phyloP scores from a whole-genome alignment of 1,140 invertebrate genomes.

The Thalassaphorura encarpata region DNA sequence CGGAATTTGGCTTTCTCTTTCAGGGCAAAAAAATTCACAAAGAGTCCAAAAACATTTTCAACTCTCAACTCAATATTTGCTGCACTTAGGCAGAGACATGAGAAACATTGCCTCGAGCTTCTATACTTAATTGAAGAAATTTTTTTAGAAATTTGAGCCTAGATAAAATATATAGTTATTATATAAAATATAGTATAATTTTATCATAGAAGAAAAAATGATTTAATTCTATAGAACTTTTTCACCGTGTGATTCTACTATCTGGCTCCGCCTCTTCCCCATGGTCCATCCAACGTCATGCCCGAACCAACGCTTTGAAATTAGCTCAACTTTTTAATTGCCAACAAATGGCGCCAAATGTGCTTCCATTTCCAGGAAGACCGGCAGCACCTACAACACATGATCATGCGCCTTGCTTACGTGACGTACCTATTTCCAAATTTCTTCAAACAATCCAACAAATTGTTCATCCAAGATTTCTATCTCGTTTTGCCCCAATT shows the following conservation, averaged over 20 bases:
- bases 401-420: conserved; percentile 71
- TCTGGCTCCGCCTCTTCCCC: conserved; percentile 90
- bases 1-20: too few species aligned
- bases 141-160: too few species aligned
- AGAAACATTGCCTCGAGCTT: too few species aligned
- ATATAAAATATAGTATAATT: too few species aligned
- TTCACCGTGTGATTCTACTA: conserved; percentile 81
- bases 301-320: conserved; percentile 63
- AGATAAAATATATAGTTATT: too few species aligned
- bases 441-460: conserved; percentile 50
- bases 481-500: conserved; percentile 79
- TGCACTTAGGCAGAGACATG: too few species aligned
- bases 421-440: conserved; percentile 57
- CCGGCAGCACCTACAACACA: conserved; percentile 48
- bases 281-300: conserved; percentile 85
- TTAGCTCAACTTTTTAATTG: conserved; percentile 68
- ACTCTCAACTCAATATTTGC: too few species aligned
- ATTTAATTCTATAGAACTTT: conserved; percentile 57
- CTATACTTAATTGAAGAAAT: too few species aligned
- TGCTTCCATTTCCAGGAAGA: background rate
- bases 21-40: too few species aligned
- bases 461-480: conserved; percentile 63
- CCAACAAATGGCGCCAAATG: too few species aligned
- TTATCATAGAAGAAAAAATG: too few species aligned
- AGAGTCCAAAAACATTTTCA: too few species aligned